phyloP scores from a whole-genome alignment of 2,797 vertebrate genomes.

The Huso huso region DNA sequence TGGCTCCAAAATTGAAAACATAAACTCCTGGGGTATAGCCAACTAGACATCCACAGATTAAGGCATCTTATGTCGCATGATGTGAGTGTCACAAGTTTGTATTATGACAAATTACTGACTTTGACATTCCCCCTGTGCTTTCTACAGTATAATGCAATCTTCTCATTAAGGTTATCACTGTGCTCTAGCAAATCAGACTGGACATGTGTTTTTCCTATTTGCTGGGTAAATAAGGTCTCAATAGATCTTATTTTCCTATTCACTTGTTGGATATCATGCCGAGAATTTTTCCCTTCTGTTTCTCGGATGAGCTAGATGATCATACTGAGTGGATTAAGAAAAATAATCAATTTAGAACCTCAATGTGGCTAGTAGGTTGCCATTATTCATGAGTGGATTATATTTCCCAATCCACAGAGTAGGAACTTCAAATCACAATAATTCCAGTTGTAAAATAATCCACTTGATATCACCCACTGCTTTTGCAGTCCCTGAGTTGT shows the following conservation, averaged over 20 bases:
- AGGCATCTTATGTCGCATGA: conserved; percentile 14
- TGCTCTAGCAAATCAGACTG: conserved; percentile 19
- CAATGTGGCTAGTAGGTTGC: background rate
- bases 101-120: conserved; percentile 25
- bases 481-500: background rate
- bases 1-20: conserved; percentile 9
- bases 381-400: conserved; percentile 9
- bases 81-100: conserved; percentile 18
- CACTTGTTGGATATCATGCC: background rate
- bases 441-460: background rate
- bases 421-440: background rate
- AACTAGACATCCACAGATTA: conserved; percentile 15
- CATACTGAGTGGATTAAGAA: background rate
- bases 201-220: conserved; percentile 16
- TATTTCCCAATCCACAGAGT: background rate
- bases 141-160: conserved; percentile 15
- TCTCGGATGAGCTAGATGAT: background rate
- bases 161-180: conserved; percentile 26
- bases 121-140: conserved; percentile 26
- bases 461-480: background rate
- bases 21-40: conserved; percentile 2
- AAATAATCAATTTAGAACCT: background rate
- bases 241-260: conserved; percentile 9
- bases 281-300: background rate
- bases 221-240: conserved; percentile 10